Percentiles rank a stretch among this genome's conserved stretches.
phyloP scores from a whole-genome alignment of 2,888 invertebrate species.

The Drosophila cracens region DNA sequence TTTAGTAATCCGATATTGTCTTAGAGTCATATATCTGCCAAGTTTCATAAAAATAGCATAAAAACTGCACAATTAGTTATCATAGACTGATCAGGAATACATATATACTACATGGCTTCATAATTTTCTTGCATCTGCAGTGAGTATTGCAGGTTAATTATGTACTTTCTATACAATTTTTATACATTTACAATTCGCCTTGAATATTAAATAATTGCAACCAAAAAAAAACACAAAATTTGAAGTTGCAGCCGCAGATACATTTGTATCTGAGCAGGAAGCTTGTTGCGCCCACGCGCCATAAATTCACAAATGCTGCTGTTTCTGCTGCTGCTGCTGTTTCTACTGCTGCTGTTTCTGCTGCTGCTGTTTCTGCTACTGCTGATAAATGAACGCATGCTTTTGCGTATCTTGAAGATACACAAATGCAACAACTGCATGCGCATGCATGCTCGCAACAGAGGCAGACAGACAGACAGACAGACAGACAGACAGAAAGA shows the following conservation, averaged over 20 bases:
- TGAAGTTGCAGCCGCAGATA: slow-evolving; percentile 23
- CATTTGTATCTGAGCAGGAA: slow-evolving; percentile 56
- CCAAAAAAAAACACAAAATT: not conserved
- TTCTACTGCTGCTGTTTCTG: slow-evolving; percentile 4
- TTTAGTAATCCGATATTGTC: too few relatives aligned
- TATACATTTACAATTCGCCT: not conserved
- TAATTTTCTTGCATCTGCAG: not conserved
- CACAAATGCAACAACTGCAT: slow-evolving; percentile 58
- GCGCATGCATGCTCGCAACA: slow-evolving; percentile 1
- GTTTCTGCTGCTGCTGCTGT: slow-evolving; percentile 21
- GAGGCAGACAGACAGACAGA: not conserved
- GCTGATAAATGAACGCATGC: slow-evolving; percentile 73
- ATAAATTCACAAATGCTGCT: slow-evolving; percentile 60
- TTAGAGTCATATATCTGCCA: not conserved
- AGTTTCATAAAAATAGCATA: not conserved
- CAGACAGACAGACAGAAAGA: not conserved
- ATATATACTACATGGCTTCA: not conserved
- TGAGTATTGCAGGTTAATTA: too few relatives aligned
- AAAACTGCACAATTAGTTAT: not conserved
- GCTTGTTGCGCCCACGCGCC: slow-evolving; percentile 69
- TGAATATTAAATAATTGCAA: not conserved
- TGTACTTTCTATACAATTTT: not conserved
- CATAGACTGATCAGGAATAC: not conserved
- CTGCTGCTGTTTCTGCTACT: slow-evolving; percentile 23
- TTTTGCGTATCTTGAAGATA: slow-evolving; percentile 72